Evolutionary conservation across 2,888 invertebrate genomes (phyloP), one percentile per base, ranked within the genome.

Genomic region (Caenorhabditis sp.): DNA sequence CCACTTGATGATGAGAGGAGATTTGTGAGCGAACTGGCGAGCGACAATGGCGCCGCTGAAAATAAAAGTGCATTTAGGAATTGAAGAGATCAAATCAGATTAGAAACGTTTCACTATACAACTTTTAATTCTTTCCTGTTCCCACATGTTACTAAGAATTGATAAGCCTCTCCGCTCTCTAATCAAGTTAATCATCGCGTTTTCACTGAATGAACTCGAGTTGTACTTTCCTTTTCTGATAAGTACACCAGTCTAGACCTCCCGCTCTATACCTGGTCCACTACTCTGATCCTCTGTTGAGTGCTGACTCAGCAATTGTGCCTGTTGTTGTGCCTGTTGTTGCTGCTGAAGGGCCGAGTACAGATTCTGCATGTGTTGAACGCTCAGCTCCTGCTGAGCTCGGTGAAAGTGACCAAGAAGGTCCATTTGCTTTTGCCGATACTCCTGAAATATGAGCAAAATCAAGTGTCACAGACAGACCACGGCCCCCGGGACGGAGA

Each of bases 371-470:
- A 84, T 71, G 41, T 83, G 81, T 45, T 84, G 82, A n/a, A 79
- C 53, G 50, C 70, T 78, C 35, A 84, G 70, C 59, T 80, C 79
- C 62, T 78, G 76, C 73, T 84, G 82, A 39, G 84, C 84, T 24
- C 77, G 78, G 53, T 83, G 79, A 58, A 74, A 83, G 48, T 80
- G 80, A 15, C 79, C 78, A 15, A 87, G 66, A n/a, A 88, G 77
- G 68, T 86, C 86, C 71, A 83, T 83, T 62, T 87, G 86, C 77
- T 87, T 85, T 56, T 83, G 83, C 27, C 79, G 79, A 52, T 81
- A 80, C 52, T 78, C 71, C 83, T 84, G 83, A 70, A 80, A 84
- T 46, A 58, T 45, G 45, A 35, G 37, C n/a, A 24, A n/a, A 55
- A 66, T 56, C n/a, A 35, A 17, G 27, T 24, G 48, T 39, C 27